Base-by-base conservation (phyloP, 2,797 vertebrate species). In the Sylvia borin region DNA sequence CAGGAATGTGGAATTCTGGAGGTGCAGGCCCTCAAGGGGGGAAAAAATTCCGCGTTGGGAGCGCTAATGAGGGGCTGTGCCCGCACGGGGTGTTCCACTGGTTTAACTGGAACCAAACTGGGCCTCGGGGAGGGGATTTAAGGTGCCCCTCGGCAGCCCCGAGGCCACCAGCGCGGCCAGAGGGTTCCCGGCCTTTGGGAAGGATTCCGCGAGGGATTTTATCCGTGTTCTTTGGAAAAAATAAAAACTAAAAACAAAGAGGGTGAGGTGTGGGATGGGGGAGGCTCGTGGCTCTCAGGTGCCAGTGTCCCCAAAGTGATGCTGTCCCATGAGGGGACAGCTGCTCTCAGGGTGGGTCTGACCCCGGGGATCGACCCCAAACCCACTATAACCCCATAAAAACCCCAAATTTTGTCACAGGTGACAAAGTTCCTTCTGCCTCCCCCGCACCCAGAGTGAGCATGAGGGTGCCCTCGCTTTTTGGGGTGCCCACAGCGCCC, bases 361-460 rank as follows among this genome's bases (percentile, higher is more conserved):
- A 26, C 7, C 21, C 1, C 2, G 4, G 4, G 9, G 8, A 21
- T 25, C 26, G 27, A n/a, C 61, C 2, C n/a, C n/a, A 34, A 57
- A 57, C 14, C n/a, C 55, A 1, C 45, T 2, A 8, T 4, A 18
- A 66, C 7, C 68, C 78, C 20, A 2, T 19, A 19, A 24, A 36
- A 4, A 58, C 6, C 19, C 66, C 61, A 4, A 2, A 0, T 26
- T 83, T 27, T 15, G 26, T 10, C 42, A 1, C 36, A 1, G 2
- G 38, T 58, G 31, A 10, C 0, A 0, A 11, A 13, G 16, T 47
- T 58, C 15, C 1, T 72, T 13, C 29, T 51, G 26, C 22, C 9
- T 45, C 17, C 25, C 14, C 12, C 34, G 0, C 0, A 2, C 6
- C 17, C 0, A 0, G 18, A 25, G 2, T 0, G 18, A 72, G 4